Base-by-base conservation (phyloP, 1,140 invertebrate genomes). In the Nylanderia fulva region DNA sequence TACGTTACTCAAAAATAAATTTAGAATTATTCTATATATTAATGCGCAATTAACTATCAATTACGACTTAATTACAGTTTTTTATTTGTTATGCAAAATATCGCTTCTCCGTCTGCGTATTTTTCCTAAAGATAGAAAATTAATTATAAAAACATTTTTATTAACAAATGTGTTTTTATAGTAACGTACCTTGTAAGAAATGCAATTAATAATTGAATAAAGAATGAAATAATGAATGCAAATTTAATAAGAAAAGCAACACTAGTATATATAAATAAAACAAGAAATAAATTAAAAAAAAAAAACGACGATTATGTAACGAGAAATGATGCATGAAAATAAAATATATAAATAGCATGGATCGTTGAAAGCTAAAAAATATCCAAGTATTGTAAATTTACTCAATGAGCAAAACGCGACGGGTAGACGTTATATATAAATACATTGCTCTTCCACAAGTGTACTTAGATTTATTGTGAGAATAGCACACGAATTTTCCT, bases 281-380 rank as follows among this genome's bases (percentile, higher is more conserved):
- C n/a, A n/a, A n/a, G n/a, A n/a, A n/a, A n/a, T n/a, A n/a, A n/a
- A n/a, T n/a, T 72, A 4, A 11, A 15, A 56, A n/a, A 56, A 71
- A 71, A 24, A n/a, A 72, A 21, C 21, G 54, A n/a, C 13, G 45
- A 54, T 56, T 56, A 24, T 36, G n/a, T 36, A 36, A 36, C 18
- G 3, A 45, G 8, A 48, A 64, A 52, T 3, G 2, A 48, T 18
- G 21, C 15, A 52, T 13, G 8, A 36, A 21, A 21, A 42, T n/a
- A 9, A 29, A 54, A 21, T 52, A 39, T 21, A 48, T 4, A 48
- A 48, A 24, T n/a, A 18, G 27, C 0, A 9, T 42, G 48, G n/a
- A 24, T 54, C 2, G 61, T 52, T 36, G 48, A 66, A 33, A 36
- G 9, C 27, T 79, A 39, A 79, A n/a, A 79, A 79, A 68, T 79